Conservation (phyloP, 2,888 invertebrate species). For the Brenthis daphne region DNA sequence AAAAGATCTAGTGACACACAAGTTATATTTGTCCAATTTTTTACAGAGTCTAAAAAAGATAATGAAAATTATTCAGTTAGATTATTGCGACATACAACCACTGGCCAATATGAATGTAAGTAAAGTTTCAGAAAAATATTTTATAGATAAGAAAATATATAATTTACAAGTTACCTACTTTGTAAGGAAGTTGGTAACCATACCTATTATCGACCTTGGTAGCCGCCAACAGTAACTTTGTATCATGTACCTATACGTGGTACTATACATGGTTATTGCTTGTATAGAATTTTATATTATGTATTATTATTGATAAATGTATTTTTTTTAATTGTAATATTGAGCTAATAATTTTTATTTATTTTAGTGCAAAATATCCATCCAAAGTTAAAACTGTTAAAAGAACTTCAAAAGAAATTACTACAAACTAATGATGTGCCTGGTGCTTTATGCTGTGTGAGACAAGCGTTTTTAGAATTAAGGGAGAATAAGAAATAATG, state of each 20-base stretch:
- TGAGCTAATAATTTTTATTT: constrained; percentile 18
- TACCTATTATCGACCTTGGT: no score
- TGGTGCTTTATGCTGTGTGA: constrained; percentile 60
- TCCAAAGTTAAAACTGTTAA: constrained; percentile 57
- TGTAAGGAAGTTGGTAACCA: not conserved
- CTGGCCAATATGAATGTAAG: constrained; percentile 64
- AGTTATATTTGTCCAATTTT: constrained; percentile 68
- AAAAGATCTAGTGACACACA: constrained; percentile 54
- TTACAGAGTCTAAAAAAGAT: constrained; percentile 69
- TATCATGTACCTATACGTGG: no score
- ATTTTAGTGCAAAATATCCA: constrained; percentile 62
- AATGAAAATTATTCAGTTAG: constrained; percentile 65
- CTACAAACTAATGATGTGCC: constrained; percentile 67
- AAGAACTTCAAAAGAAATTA: constrained; percentile 59
- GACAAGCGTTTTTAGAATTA: constrained; percentile 56
- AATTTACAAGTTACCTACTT: not conserved
- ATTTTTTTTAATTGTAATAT: not conserved
- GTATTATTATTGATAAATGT: no score
- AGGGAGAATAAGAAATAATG: constrained; percentile 32
- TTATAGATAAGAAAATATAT: not conserved
- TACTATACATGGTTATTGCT: no score
- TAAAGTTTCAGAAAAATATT: constrained; percentile 30
- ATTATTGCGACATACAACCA: constrained; percentile 54
- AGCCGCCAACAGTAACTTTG: no score
- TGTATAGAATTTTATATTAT: no score